Conservation (phyloP, 2,113 vertebrate species). For the Chaetops frenatus region DNA sequence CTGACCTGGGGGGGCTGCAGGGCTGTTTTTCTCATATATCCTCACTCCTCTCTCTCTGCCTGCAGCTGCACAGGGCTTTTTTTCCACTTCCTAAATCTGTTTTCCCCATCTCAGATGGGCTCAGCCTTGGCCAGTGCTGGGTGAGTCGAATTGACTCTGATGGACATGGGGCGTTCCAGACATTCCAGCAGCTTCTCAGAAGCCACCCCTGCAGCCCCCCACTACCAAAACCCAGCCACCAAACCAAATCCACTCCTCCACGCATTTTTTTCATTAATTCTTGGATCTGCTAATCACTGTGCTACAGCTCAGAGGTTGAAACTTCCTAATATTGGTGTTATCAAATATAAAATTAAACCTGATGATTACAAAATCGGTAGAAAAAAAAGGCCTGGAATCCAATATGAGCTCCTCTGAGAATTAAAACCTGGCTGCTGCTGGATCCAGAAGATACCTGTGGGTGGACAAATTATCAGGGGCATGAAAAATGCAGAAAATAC, state of each 20-base stretch:
- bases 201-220: neutral
- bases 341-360: neutral
- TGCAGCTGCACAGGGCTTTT: neutral
- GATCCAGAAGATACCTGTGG: neutral
- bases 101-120: neutral
- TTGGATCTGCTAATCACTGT: neutral
- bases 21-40: neutral
- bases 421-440: neutral
- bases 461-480: neutral
- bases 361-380: neutral
- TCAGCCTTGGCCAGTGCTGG: neutral
- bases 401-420: neutral
- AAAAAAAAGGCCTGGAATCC: neutral
- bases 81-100: neutral
- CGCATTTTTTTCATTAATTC: neutral
- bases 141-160: neutral
- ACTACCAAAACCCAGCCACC: neutral
- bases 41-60: neutral
- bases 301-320: neutral
- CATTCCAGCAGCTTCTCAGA: neutral
- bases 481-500: neutral
- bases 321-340: neutral
- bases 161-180: fast-evolving
- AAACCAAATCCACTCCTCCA: neutral
- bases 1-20: neutral